Base-by-base conservation (phyloP, 2,888 invertebrate species). In the Ectemnius lituratus region DNA sequence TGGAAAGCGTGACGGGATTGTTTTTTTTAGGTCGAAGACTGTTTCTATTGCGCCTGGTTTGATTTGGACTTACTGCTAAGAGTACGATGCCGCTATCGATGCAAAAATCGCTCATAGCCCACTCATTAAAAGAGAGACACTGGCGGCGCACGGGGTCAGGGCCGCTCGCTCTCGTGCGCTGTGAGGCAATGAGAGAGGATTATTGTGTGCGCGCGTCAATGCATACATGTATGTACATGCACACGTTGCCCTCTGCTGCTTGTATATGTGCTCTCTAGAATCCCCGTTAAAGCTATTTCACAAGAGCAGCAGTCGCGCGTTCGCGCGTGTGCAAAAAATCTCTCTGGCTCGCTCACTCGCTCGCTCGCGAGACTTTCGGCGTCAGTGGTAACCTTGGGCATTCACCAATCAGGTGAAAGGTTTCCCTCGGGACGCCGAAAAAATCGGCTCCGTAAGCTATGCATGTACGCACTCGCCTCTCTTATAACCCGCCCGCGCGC, bases 361-460 rank as follows among this genome's bases (percentile, higher is more conserved):
- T 1, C 37, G 37, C 4, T 6, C 37, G 37, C 67, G 52, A 72
- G 74, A 76, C 76, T 79, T 81, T 82, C 70, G 83, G 79, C 82
- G 78, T 73, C 72, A 70, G 58, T 73, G 65, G 67, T n/a, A 76
- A 81, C 78, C 78, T 80, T 81, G 80, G 75, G 58, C 79, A 28
- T 62, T 71, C 66, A 75, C 67, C 62, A 75, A 81, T 78, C 67
- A 45, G 45, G 77, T 81, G 82, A 79, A 81, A 81, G 79, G 81
- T 70, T 81, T 67, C 60, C 68, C 49, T 57, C 58, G 45, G 60
- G 49, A 70, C 65, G 72, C 37, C 11, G 8, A 11, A 72, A 76
- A 78, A 80, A 76, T 68, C 45, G 6, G 60, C 56, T 28, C 13
- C 28, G 27, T 59, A n/a, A 46, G 18, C 56, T 46, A 58, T 62